Base-by-base conservation (phyloP, 2,113 vertebrate genomes). In the Podarcis raffonei region DNA sequence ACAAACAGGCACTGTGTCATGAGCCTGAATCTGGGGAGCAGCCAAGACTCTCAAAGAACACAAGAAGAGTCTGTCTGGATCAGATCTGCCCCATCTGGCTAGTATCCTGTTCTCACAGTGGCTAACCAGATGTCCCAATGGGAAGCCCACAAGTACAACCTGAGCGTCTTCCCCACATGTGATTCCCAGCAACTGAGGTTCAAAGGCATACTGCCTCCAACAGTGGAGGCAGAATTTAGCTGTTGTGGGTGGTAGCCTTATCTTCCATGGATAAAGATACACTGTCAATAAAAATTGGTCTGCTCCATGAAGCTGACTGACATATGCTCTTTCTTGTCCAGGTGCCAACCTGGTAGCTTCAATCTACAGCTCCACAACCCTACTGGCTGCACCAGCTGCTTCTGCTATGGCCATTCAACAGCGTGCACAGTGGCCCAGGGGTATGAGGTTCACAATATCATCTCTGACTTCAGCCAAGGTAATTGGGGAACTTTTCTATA, bases 381-480 rank as follows among this genome's bases (percentile, higher is more conserved):
- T 0, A n/a, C 82, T 0, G 98, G 99, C 86, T 99, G 99, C 94
- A 97, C 95, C 86, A 94, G 95, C 42, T 99, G 99, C 93, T 99
- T 99, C 96, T 99, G 98, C 93, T 98, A 95, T 0, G 98, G 98
- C n/a, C 99, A 99, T 94, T 99, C 99, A 0, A 95, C 95, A 0
- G 98, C 95, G 87, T 99, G 99, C 75, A 75, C 57, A 0, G 96
- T 95, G 0, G 97, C 98, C 4, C 62, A 84, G 1, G 94, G 91
- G 48, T 97, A 98, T 22, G 91, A 94, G 6, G 95, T 93, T 74
- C 93, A 94, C 78, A 96, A 95, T 37, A 77, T 99, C 93, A 84
- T 66, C 65, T 98, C 98, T 0, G 87, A 97, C 96, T 98, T 99
- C 94, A 92, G 68, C 53, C 97, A 96, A 94, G 98, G 98, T 99